Conservation (phyloP, 2,888 invertebrate genomes). For the Pollenia amentaria region DNA sequence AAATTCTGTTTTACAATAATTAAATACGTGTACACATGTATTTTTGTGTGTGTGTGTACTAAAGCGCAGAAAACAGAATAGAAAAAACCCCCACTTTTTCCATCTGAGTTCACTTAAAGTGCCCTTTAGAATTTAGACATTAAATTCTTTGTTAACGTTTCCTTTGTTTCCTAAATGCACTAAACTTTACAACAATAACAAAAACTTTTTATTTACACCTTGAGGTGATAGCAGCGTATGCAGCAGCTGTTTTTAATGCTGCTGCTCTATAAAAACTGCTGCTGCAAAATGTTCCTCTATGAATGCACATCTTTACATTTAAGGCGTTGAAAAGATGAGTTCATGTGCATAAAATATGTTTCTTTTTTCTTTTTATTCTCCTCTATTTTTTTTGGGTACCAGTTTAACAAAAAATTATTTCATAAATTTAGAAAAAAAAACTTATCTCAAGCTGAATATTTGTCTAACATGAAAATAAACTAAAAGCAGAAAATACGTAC, state of each 20-base stretch:
- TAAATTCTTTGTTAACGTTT: conserved; percentile 48
- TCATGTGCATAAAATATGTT: conserved; percentile 70
- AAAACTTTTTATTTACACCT: conserved; percentile 63
- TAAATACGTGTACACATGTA: not conserved
- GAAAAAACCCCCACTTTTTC: conserved; percentile 47
- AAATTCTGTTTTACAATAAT: too few species aligned
- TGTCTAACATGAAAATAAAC: conserved; percentile 38
- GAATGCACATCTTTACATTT: conserved; percentile 30
- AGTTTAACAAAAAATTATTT: not conserved
- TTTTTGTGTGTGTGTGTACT: not conserved
- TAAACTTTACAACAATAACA: conserved; percentile 50
- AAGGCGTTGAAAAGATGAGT: conserved; percentile 67
- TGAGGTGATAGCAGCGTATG: conserved; percentile 47
- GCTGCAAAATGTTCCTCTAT: conserved; percentile 37
- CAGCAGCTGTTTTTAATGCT: conserved; percentile 9
- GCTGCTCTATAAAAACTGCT: conserved; percentile 43
- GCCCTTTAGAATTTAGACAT: conserved; percentile 61
- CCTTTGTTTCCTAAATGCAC: conserved; percentile 51
- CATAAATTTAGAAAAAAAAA: conserved; percentile 26
- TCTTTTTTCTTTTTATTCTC: not conserved
- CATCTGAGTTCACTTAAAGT: conserved; percentile 60
- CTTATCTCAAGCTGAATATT: conserved; percentile 40
- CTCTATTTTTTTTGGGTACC: not conserved
- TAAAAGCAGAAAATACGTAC: not conserved
- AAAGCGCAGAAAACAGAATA: not conserved